Evolutionary conservation across 2,113 vertebrate genomes (phyloP).

Genomic region (Ailuropoda melanoleuca): DNA sequence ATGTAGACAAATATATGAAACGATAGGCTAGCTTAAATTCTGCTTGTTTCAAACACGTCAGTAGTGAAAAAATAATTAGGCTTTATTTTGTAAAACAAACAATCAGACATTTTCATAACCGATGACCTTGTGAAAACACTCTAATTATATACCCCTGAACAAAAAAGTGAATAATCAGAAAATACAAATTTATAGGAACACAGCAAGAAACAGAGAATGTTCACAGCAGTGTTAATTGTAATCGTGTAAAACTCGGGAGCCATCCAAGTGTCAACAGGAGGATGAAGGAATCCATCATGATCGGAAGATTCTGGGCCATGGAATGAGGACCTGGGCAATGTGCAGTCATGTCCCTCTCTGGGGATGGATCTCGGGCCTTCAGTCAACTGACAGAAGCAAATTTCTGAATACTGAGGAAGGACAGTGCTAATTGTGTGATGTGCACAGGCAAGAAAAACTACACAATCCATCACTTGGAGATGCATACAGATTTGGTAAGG

Average conservation of each 20-base stretch:
- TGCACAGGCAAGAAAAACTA: rapidly evolving
- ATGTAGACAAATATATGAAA: background rate
- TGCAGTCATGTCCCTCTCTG: rapidly evolving
- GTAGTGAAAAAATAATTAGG: background rate
- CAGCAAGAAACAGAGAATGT: background rate
- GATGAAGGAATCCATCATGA: rapidly evolving
- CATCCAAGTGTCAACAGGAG: rapidly evolving
- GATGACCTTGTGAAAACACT: background rate
- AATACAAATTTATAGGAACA: background rate
- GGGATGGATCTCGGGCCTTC: background rate
- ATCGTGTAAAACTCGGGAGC: rapidly evolving
- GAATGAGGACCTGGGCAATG: rapidly evolving
- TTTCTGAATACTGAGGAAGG: rapidly evolving
- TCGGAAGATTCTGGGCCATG: rapidly evolving
- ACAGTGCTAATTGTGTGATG: rapidly evolving
- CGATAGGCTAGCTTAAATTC: background rate
- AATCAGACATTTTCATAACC: background rate
- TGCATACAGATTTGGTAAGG: rapidly evolving
- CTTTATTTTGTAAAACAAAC: background rate
- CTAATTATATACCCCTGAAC: background rate
- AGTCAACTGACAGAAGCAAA: rapidly evolving
- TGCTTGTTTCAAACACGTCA: background rate
- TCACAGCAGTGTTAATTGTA: rapidly evolving
- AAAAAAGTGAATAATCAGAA: background rate
- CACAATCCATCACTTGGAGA: rapidly evolving